These are phyloP conservation scores for Drosophila kohkoa DNA, from an alignment of 1,140 invertebrate genomes.

Conservation along the genomic window DNA sequence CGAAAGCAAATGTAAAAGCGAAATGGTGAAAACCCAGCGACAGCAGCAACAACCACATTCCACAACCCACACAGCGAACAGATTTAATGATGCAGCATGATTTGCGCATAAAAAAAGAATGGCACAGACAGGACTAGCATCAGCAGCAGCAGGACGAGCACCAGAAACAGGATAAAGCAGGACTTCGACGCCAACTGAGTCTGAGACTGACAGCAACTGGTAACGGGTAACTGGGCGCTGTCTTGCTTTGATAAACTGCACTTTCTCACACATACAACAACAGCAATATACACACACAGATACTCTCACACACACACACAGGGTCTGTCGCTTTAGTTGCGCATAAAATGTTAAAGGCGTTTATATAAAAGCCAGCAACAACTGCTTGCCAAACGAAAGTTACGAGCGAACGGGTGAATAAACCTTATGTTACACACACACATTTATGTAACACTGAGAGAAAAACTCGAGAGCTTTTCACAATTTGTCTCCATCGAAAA, in stretches of 20 bases:
- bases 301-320: slow-evolving; percentile 18
- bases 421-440: slow-evolving; percentile 33
- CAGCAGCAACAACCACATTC: slow-evolving; percentile 42
- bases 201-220: slow-evolving; percentile 61
- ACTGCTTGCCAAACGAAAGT: slow-evolving; percentile 57
- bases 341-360: slow-evolving; percentile 67
- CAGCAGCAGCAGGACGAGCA: neutral
- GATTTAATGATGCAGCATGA: slow-evolving; percentile 84
- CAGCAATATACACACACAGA: slow-evolving; percentile 7
- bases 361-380: slow-evolving; percentile 30
- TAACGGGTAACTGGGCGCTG: slow-evolving; percentile 54
- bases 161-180: neutral
- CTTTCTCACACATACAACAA: slow-evolving; percentile 24
- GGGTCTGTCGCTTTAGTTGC: slow-evolving; percentile 49
- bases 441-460: slow-evolving; percentile 13
- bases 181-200: slow-evolving; percentile 22
- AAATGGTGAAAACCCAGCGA: slow-evolving; percentile 30
- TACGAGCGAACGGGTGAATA: slow-evolving; percentile 61
- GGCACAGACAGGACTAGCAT: slow-evolving; percentile 25
- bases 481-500: too few species aligned
- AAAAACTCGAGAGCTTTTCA: neutral
- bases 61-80: slow-evolving; percentile 56
- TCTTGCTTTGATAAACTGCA: slow-evolving; percentile 76
- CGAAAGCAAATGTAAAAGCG: slow-evolving; percentile 61
- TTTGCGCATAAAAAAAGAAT: slow-evolving; percentile 78